phyloP scores from a whole-genome alignment of 2,888 invertebrate genomes.

The Hermaeophaga mercurialis region DNA sequence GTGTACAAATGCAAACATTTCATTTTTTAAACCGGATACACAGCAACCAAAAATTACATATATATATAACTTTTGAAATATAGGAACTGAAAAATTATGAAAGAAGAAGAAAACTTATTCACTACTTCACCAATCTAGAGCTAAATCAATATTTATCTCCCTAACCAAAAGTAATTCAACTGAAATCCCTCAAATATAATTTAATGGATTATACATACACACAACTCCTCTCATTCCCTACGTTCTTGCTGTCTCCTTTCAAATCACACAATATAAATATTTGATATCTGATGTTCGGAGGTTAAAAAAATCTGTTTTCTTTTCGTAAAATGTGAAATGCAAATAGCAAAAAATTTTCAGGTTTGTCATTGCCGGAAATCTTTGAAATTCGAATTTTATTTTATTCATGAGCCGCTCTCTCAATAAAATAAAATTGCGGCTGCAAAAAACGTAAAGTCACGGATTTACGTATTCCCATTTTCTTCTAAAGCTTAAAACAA shows the following conservation, averaged over 20 bases:
- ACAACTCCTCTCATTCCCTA: no score
- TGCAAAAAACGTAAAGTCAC: conserved; percentile 6
- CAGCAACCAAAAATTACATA: no score
- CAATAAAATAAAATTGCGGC: conserved; percentile 10
- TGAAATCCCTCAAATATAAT: not conserved
- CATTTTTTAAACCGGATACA: no score
- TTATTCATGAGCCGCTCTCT: conserved; percentile 7
- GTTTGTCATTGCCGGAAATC: conserved; percentile 5
- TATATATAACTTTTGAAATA: no score
- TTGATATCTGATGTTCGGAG: conserved; percentile 13
- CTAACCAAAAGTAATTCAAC: not conserved
- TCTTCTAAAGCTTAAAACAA: not conserved
- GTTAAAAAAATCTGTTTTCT: conserved; percentile 11
- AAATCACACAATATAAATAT: conserved; percentile 8
- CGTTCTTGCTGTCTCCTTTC: no score
- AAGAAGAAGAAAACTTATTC: no score
- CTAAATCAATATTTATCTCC: not conserved
- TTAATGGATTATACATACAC: no score
- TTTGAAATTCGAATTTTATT: not conserved
- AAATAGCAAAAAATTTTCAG: conserved; percentile 5
- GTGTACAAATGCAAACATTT: no score
- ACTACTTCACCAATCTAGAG: not conserved
- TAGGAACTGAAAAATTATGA: no score
- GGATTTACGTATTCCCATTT: not conserved
- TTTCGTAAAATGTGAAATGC: not conserved